Evolutionary conservation across 2,113 vertebrate genomes (phyloP).

Genomic region (Cyanoderma ruficeps): DNA sequence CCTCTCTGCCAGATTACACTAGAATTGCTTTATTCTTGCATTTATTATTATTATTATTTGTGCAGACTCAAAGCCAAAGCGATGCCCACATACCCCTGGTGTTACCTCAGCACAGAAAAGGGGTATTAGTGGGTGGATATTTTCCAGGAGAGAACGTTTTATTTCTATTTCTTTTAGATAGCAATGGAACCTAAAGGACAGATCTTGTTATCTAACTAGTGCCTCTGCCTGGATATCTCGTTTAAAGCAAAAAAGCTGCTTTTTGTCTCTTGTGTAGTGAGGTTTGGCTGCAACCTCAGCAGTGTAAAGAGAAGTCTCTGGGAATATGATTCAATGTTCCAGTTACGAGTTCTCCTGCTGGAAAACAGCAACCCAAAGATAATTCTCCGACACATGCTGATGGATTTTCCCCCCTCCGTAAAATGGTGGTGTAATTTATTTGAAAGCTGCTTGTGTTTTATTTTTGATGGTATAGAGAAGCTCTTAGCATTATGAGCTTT

Average conservation of each 20-base stretch:
- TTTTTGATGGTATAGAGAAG: constrained; percentile 73
- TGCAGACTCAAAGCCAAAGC: neutral
- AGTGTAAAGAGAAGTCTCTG: neutral
- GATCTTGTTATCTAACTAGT: neutral
- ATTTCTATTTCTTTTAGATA: neutral
- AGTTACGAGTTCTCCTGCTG: neutral
- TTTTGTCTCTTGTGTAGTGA: fast-evolving
- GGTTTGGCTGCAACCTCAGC: neutral
- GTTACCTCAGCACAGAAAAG: neutral
- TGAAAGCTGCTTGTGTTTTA: constrained; percentile 76
- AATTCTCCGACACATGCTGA: neutral
- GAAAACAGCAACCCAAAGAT: neutral
- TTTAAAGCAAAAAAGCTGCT: neutral
- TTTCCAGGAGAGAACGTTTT: neutral
- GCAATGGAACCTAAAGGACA: neutral
- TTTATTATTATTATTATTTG: neutral
- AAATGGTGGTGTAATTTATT: constrained; percentile 64
- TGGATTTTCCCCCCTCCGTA: neutral
- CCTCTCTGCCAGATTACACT: neutral
- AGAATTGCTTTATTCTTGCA: neutral
- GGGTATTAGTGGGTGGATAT: neutral
- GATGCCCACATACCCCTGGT: neutral
- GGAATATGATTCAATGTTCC: neutral
- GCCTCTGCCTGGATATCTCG: neutral
- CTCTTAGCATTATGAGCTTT: constrained; percentile 76